Evolutionary conservation across 1,140 invertebrate species (phyloP).

Genomic region (Chymomyza costata): DNA sequence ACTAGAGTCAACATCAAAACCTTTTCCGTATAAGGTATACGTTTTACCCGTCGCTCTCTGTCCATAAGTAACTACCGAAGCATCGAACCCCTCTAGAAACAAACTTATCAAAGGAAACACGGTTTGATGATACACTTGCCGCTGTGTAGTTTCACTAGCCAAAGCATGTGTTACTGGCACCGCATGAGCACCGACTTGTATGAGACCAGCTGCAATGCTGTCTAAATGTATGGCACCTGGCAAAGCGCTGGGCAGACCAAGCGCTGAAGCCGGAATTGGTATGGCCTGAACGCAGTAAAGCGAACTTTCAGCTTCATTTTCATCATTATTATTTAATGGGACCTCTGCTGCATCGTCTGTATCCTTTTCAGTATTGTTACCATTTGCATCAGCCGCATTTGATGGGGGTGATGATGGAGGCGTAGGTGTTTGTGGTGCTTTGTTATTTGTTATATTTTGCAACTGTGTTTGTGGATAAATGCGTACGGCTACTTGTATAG

Average conservation of each 20-base stretch:
- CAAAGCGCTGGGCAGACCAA: constrained; percentile 69
- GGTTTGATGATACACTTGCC: constrained; percentile 74
- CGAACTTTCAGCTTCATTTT: constrained; percentile 75
- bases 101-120: constrained; percentile 78
- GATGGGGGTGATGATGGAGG: constrained; percentile 51
- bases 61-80: constrained; percentile 86
- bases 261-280: constrained; percentile 76
- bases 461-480: constrained; percentile 75
- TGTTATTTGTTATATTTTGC: constrained; percentile 51
- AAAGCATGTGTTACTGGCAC: constrained; percentile 75
- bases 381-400: constrained; percentile 72
- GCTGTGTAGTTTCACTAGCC: constrained; percentile 74
- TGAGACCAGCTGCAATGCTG: constrained; percentile 59
- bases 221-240: constrained; percentile 45
- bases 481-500: constrained; percentile 79
- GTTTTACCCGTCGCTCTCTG: constrained; percentile 87
- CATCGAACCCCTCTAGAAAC: constrained; percentile 83
- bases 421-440: constrained; percentile 22
- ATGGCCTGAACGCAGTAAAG: constrained; percentile 80
- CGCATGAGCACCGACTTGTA: constrained; percentile 65
- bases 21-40: constrained; percentile 85
- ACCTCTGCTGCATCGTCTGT: constrained; percentile 27
- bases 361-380: constrained; percentile 27
- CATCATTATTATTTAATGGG: not conserved
- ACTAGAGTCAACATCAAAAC: constrained; percentile 80